Conservation (phyloP, 2,113 vertebrate species). For the Phyllostomus discolor region DNA sequence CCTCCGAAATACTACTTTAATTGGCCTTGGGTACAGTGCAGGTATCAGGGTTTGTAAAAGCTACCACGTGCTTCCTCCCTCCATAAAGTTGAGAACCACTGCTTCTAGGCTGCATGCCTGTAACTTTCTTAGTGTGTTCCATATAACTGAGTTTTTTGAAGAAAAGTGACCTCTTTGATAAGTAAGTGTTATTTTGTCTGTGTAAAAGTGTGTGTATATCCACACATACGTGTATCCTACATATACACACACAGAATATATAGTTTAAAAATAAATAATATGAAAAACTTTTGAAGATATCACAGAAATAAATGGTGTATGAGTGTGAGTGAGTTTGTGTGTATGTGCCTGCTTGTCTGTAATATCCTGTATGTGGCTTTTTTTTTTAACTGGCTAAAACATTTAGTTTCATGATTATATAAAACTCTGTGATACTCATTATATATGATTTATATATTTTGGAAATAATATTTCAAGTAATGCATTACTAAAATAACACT, state of each 20-base stretch:
- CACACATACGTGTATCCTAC: not conserved
- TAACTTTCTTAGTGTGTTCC: not conserved
- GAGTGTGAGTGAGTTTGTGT: not conserved
- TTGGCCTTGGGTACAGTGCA: not conserved
- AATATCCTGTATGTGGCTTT: not conserved
- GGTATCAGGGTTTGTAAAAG: not conserved
- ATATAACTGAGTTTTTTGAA: not conserved
- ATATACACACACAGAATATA: not conserved
- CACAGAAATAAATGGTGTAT: not conserved
- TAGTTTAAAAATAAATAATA: constrained; percentile 21
- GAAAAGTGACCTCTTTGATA: not conserved
- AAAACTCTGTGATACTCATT: not conserved
- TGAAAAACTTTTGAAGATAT: not conserved
- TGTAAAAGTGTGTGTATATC: not conserved
- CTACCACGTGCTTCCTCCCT: not conserved
- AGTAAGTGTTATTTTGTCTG: not conserved
- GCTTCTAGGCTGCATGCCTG: not conserved
- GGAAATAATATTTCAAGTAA: not conserved
- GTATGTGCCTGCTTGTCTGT: not conserved
- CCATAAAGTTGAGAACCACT: not conserved
- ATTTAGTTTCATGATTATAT: not conserved
- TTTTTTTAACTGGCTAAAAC: not conserved
- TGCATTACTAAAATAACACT: not conserved
- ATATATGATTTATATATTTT: not conserved
- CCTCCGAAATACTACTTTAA: not conserved